Evolutionary conservation across 2,113 vertebrate genomes (phyloP).

Genomic region (Chrysemys picta): DNA sequence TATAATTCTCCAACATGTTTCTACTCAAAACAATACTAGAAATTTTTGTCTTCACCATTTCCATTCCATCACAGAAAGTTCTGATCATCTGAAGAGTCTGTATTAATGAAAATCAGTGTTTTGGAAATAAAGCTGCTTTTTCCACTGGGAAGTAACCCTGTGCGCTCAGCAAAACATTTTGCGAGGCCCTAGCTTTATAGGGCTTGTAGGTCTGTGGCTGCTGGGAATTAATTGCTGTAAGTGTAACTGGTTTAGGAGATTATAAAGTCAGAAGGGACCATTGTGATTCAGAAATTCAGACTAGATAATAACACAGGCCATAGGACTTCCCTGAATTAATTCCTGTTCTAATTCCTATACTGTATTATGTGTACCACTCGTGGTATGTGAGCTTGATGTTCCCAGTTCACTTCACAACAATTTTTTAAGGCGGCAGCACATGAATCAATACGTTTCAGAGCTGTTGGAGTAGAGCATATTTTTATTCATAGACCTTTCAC

Average conservation of each 20-base stretch:
- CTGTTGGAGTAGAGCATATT: neutral
- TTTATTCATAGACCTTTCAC: neutral
- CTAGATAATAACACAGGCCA: neutral
- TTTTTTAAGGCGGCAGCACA: neutral
- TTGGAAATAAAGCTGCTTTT: neutral
- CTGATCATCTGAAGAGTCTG: neutral
- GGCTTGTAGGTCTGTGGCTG: neutral
- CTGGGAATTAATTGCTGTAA: neutral
- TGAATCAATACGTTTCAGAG: neutral
- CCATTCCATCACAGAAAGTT: neutral
- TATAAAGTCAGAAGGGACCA: neutral
- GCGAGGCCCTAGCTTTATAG: neutral
- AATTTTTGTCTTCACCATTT: neutral
- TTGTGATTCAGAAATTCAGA: neutral
- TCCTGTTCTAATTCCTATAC: neutral
- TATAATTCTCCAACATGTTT: neutral
- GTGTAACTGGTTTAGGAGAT: neutral
- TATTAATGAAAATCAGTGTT: neutral
- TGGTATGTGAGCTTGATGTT: neutral
- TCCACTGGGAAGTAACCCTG: neutral
- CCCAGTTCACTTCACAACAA: neutral
- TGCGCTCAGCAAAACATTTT: neutral
- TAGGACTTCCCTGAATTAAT: neutral
- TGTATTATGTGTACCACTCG: neutral
- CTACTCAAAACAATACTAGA: neutral